Percentiles rank a stretch among this genome's conserved stretches.
Conservation (phyloP, 2,797 vertebrate genomes). For the Pipistrellus kuhlii region DNA sequence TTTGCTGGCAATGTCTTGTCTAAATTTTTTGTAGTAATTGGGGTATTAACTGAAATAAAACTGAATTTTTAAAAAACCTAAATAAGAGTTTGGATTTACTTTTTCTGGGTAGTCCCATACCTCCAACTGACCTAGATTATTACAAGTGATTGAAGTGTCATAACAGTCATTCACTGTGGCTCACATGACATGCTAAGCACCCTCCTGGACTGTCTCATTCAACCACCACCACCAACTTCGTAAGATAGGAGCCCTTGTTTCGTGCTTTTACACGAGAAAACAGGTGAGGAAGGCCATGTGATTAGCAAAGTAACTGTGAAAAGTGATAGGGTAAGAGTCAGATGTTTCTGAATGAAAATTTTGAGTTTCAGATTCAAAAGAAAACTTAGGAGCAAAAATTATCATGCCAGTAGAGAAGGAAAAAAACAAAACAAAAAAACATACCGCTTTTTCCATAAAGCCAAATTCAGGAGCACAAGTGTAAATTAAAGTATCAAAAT, state of each 20-base stretch:
- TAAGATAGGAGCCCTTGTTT: background rate
- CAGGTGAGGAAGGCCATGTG: background rate
- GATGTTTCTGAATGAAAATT: background rate
- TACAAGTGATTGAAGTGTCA: background rate
- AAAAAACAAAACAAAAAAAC: background rate
- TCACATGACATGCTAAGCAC: background rate
- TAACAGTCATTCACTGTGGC: background rate
- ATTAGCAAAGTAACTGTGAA: background rate
- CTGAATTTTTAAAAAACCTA: background rate
- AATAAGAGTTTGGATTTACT: background rate
- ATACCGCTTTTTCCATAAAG: conserved; percentile 93
- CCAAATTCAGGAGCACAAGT: conserved; percentile 95
- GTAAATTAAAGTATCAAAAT: conserved; percentile 96
- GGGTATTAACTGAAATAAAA: background rate
- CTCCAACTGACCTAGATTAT: background rate
- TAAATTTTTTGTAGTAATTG: background rate
- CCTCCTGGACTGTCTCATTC: background rate
- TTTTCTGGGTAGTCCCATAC: background rate
- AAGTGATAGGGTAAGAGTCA: background rate
- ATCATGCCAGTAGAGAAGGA: background rate
- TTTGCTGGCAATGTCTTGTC: background rate
- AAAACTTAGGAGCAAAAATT: background rate
- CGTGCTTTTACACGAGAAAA: background rate
- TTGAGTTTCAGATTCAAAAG: conserved; percentile 37
- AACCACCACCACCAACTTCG: background rate